Evolutionary conservation across 1,140 invertebrate genomes (phyloP), one percentile per base, ranked within the genome.

Genomic region (Hirudo medicinalis): DNA sequence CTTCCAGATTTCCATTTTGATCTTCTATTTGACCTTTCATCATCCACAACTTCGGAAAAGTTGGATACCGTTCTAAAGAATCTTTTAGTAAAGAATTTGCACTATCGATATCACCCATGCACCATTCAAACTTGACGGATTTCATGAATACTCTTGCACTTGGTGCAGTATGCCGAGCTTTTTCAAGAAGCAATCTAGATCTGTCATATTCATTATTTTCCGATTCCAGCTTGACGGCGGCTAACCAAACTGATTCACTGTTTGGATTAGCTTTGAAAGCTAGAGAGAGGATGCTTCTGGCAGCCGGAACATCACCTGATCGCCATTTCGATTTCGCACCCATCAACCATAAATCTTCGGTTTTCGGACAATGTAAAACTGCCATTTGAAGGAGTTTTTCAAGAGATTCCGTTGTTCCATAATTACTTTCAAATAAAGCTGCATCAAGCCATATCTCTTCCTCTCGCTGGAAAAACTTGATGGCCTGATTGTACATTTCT

Each of bases 171-270:
- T 90, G 89, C 79, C 96, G 84, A 0, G 97, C 97, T 83, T 97
- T 97, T 9, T 91, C 88, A 25, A 99, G 82, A 74, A 99, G 84
- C 71, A 90, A 86, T 72, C 95, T 84, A 0, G 97, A 95, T 79
- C 94, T 85, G 76, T 97, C 92, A 80, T 94, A 97, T 83, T 99
- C 94, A 43, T 91, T 89, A 82, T 99, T 99, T 83, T 99, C 96
- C 40, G 91, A 95, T 82, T 99, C 97, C 53, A 99, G 81, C 81
- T 99, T 99, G 0, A 99, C 95, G 55, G 97, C 97, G 75, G 97
- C 97, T 78, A 99, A 85, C 96, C 96, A 99, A 84, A 99, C 99
- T 82, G 99, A 94, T 83, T 99, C 96, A 1, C 92, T 97, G 83
- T 99, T 98, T 0, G 95, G 94, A 86, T 99, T 99, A 0, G 94